These are phyloP conservation scores for Heterochromis multidens DNA, from an alignment of 2,113 vertebrate genomes.

Conservation along the genomic window DNA sequence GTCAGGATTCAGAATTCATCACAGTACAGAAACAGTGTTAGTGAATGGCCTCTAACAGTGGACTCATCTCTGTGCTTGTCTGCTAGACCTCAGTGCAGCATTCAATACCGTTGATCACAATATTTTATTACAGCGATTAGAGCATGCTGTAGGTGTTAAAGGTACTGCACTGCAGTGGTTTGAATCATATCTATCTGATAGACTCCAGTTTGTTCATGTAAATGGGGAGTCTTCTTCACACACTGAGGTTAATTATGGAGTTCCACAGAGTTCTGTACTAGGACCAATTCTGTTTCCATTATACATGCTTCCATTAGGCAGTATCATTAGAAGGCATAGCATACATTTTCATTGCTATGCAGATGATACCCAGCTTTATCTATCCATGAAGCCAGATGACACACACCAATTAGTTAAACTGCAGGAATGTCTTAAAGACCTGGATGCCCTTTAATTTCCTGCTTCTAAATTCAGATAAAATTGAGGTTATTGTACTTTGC, in stretches of 20 bases:
- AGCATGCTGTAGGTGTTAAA: too few species aligned
- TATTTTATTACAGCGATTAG: neutral
- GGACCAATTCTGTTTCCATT: neutral
- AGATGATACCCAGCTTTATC: neutral
- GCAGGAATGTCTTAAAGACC: neutral
- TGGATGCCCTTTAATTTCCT: too few species aligned
- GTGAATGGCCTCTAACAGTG: neutral
- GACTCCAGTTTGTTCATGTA: neutral
- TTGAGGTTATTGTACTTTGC: too few species aligned
- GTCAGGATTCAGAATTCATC: neutral
- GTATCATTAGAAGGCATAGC: neutral
- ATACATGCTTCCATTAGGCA: neutral
- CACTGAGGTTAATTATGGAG: fast-evolving
- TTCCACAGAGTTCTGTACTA: neutral
- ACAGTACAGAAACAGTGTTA: neutral
- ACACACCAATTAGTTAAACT: neutral
- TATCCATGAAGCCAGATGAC: neutral
- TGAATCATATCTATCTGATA: neutral
- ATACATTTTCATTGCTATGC: neutral
- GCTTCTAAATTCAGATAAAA: too few species aligned
- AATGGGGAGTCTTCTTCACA: neutral
- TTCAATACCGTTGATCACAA: neutral
- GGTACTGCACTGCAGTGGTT: neutral
- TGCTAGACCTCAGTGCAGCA: neutral
- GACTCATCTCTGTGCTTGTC: neutral